Evolutionary conservation across 1,140 invertebrate species (phyloP).

Genomic region (Drosophila santomea): DNA sequence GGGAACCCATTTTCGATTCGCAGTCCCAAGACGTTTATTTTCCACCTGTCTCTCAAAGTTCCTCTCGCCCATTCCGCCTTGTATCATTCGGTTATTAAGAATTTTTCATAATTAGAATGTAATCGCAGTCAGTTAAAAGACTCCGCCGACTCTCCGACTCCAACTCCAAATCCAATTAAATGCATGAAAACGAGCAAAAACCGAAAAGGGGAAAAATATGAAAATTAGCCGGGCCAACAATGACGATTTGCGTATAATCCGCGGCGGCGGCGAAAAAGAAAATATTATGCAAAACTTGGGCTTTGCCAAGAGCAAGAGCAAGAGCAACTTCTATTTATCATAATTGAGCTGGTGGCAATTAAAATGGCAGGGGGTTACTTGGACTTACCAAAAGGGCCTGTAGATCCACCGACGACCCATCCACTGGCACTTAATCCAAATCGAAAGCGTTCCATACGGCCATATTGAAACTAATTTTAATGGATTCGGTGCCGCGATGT

Average conservation of each 20-base stretch:
- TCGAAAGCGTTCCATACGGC: conserved; percentile 46
- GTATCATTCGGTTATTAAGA: conserved; percentile 70
- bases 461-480: conserved; percentile 69
- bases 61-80: conserved; percentile 14
- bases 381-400: not conserved
- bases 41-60: conserved; percentile 1
- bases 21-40: not conserved
- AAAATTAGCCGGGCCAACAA: conserved; percentile 57
- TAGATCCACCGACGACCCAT: not conserved
- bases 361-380: conserved; percentile 12
- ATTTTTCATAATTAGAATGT: conserved; percentile 71
- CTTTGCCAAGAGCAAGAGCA: conserved; percentile 12
- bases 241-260: conserved; percentile 79
- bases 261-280: conserved; percentile 16
- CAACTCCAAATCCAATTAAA: conserved; percentile 59
- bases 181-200: conserved; percentile 68
- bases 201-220: conserved; percentile 44
- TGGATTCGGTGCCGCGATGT: conserved; percentile 59
- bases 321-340: conserved; percentile 51
- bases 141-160: conserved; percentile 8
- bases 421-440: conserved; percentile 64
- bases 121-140: conserved; percentile 51
- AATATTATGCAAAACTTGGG: conserved; percentile 61
- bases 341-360: conserved; percentile 70
- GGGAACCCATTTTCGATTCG: not conserved